phyloP scores from a whole-genome alignment of 2,888 invertebrate species.

The Maniola hyperantus region DNA sequence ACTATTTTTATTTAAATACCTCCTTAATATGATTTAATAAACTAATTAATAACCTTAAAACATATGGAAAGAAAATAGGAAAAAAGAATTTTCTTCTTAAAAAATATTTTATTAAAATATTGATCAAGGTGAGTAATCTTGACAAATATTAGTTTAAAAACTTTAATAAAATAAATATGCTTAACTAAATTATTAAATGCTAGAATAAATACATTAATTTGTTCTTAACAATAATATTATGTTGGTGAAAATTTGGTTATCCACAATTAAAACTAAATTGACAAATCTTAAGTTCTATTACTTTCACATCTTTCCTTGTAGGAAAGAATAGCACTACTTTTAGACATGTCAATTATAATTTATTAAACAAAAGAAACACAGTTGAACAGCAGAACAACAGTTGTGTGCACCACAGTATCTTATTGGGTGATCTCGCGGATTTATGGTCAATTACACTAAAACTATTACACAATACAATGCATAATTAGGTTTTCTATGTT shows the following conservation, averaged over 20 bases:
- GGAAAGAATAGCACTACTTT: neutral
- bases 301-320: neutral
- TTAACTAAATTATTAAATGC: conserved; percentile 9
- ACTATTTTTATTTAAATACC: neutral
- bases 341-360: neutral
- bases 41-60: neutral
- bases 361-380: no score
- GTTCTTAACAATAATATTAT: neutral
- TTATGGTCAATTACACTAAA: no score
- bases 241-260: neutral
- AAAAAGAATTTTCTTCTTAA: neutral
- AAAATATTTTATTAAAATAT: neutral
- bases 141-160: neutral
- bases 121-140: neutral
- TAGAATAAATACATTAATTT: neutral
- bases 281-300: neutral
- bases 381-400: no score
- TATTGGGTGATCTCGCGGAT: no score
- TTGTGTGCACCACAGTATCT: no score
- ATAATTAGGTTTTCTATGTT: no score
- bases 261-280: neutral
- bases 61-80: neutral
- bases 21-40: no score
- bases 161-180: conserved; percentile 9
- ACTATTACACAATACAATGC: no score